Evolutionary conservation across 1,140 invertebrate genomes (phyloP), one percentile per base, ranked within the genome.

Genomic region (Drosophila sechellia): DNA sequence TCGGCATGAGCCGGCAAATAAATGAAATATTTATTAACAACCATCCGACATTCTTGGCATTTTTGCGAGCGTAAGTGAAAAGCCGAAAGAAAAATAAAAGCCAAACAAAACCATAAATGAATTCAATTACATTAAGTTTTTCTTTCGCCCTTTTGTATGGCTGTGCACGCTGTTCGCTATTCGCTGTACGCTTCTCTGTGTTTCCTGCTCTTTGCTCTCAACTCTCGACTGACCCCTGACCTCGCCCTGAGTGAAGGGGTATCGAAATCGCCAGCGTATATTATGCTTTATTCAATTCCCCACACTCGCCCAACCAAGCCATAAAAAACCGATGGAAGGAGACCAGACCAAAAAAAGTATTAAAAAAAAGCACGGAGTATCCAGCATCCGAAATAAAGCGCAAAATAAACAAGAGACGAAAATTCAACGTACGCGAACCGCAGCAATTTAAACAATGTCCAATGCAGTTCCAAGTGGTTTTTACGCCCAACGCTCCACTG

Each of bases 61-160:
- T 72, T 81, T 81, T 79, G 59, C 76, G 57, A 74, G 81, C 65
- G 81, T 72, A 81, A 87, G 75, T 83, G 65, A 79, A 86, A 69
- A 61, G 60, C 77, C 57, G 39, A 59, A 71, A 50, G 65, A 60
- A 78, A 68, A 60, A 64, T 57, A 57, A 69, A 84, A 65, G 74
- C 81, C 84, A 87, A 87, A 84, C 84, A 87, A 89, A 87, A 73
- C 83, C 83, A 87, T 87, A 89, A 87, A 87, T 87, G 83, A 89
- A 87, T 87, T 87, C 83, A 87, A 87, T 87, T 87, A 87, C 83
- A 87, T 87, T 87, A 87, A 89, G 79, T 87, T 87, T 86, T 73
- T 72, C 72, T 59, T 43, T 80, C 27, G 43, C 43, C 46, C 68
- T 57, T 71, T 71, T 70, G 66, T 70, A 52, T 56, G 50, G 61